Base-by-base conservation (phyloP, 2,113 vertebrate species). In the Crotophaga sulcirostris region DNA sequence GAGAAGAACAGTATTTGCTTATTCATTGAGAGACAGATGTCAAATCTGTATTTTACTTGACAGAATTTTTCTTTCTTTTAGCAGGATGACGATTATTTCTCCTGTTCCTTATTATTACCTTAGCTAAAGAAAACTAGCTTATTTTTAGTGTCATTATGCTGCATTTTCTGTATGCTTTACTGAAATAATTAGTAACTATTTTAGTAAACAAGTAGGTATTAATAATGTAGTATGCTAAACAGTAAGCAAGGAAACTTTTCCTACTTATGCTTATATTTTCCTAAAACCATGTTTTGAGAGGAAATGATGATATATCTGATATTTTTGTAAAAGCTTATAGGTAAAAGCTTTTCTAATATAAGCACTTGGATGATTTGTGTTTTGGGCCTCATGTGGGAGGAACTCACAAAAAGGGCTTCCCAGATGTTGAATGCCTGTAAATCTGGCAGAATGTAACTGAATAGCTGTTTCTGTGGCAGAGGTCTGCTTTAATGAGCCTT, bases 21-120 rank as follows among this genome's bases (percentile, higher is more conserved):
- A 83, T 82, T 93, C 38, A 49, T 49, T 93, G 81, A 82, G 86
- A 93, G 77, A 82, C 81, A 45, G 55, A 33, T 90, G 67, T 93
- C 72, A 85, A 56, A 83, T 69, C 69, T 56, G 12, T 76, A 54
- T 38, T 88, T 44, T 21, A 31, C 36, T 69, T 83, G 45, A 45
- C 14, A 28, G 25, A 31, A 17, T 60, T 84, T 81, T 77, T 79
- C 79, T 54, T 44, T 81, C 10, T 36, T 59, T 66, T 54, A 58
- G 14, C 34, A 58, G 13, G 34, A 82, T 15, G 40, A 76, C 0
- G 6, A 7, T 47, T 75, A 76, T 76, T 89, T 63, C 13, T 89
- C 11, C 16, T 38, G 5, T 84, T 91, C 23, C 10, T 90, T 80
- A 42, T 66, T 40, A 45, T 34, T 72, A 42, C 16, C 36, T 66